These are phyloP conservation scores for Zoroaster sp. DNA, from an alignment of 53 echinoderm and acorn worm genomes.

Conservation along the genomic window DNA sequence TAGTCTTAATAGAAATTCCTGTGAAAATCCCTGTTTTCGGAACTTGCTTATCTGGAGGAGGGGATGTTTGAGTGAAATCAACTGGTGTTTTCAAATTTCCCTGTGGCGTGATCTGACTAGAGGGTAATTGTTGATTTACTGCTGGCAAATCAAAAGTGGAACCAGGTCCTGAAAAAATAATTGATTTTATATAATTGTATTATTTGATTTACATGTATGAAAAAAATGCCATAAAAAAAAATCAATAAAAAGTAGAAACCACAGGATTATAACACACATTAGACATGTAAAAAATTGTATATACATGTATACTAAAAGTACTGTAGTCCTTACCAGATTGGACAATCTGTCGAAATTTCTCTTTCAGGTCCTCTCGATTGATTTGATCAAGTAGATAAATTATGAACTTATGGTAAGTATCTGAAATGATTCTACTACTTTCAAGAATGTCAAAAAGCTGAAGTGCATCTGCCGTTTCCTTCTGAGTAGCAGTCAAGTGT, in stretches of 20 bases:
- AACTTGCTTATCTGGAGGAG: neutral
- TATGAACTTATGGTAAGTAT: neutral
- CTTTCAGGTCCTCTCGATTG: neutral
- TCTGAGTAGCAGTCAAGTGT: neutral
- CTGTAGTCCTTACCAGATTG: neutral
- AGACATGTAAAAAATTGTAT: too few species aligned
- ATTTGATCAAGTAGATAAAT: neutral
- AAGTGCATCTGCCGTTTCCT: neutral
- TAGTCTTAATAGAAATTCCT: too few species aligned
- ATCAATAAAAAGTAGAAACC: too few species aligned
- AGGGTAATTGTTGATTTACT: too few species aligned
- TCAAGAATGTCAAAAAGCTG: neutral
- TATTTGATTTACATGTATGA: too few species aligned
- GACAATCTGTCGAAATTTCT: neutral
- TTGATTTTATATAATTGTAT: too few species aligned
- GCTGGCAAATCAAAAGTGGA: too few species aligned
- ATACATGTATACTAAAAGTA: too few species aligned
- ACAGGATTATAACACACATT: too few species aligned
- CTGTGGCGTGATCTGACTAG: too few species aligned
- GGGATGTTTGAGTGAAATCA: neutral
- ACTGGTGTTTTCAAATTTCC: neutral
- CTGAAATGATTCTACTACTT: neutral
- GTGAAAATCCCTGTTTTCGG: neutral
- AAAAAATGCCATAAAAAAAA: too few species aligned
- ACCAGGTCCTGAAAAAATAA: too few species aligned